A percentile compares a stretch with the other conserved stretches of the same genome.
These are phyloP conservation scores for Epinephelus awoara DNA, from an alignment of 2,797 vertebrate genomes.

Conservation along the genomic window DNA sequence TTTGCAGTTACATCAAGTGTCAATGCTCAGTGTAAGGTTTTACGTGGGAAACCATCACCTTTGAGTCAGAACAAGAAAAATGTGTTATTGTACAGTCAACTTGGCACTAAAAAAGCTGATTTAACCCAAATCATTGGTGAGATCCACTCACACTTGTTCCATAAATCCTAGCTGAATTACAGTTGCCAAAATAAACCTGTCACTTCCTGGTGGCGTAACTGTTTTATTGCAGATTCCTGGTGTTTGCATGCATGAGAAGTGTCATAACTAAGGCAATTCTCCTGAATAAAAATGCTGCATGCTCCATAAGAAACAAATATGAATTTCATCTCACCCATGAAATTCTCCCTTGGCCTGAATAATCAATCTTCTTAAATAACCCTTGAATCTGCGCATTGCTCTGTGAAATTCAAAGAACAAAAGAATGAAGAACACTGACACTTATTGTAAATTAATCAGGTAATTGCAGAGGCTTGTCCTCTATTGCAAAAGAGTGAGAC, in stretches of 20 bases:
- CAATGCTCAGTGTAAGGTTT: background rate
- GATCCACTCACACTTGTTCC: slow-evolving; percentile 16
- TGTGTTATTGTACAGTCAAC: slow-evolving; percentile 9
- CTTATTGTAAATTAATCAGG: slow-evolving; percentile 32
- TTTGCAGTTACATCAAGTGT: background rate
- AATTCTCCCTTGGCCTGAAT: slow-evolving; percentile 82
- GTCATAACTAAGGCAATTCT: slow-evolving; percentile 13
- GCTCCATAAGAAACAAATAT: slow-evolving; percentile 48
- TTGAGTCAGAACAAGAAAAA: slow-evolving; percentile 13
- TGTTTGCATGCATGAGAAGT: slow-evolving; percentile 31
- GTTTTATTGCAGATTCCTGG: slow-evolving; percentile 29
- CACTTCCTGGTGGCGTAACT: slow-evolving; percentile 11
- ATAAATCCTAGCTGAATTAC: slow-evolving; percentile 26
- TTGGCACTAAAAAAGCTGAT: background rate
- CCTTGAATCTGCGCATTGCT: slow-evolving; percentile 83
- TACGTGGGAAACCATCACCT: background rate
- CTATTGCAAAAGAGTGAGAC: slow-evolving; percentile 13
- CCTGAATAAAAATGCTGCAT: slow-evolving; percentile 36
- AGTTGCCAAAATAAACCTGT: slow-evolving; percentile 5
- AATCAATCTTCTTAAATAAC: slow-evolving; percentile 89
- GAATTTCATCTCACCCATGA: slow-evolving; percentile 82
- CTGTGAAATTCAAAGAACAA: slow-evolving; percentile 78
- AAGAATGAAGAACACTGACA: slow-evolving; percentile 23
- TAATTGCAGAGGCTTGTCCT: slow-evolving; percentile 10
- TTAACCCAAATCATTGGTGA: background rate